Evolutionary conservation across 2,113 vertebrate genomes (phyloP).

Genomic region (Syrrhaptes paradoxus): DNA sequence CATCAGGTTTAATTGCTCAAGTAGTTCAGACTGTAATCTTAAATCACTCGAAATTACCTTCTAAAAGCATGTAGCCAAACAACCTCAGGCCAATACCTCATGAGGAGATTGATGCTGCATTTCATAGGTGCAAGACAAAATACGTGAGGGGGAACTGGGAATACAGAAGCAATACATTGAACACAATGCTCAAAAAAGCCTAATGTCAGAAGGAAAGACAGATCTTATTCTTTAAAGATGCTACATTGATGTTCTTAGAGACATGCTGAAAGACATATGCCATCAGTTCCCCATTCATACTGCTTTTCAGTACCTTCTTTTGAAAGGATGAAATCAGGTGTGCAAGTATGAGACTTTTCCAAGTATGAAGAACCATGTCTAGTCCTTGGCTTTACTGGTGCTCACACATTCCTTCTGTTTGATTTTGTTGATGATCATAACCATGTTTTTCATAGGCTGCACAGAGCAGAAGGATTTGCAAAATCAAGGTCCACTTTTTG

Average conservation of each 20-base stretch:
- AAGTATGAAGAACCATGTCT: not conserved
- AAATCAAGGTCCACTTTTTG: not conserved
- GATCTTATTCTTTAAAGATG: not conserved
- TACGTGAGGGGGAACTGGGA: not conserved
- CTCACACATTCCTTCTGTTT: not conserved
- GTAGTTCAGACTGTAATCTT: not conserved
- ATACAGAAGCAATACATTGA: not conserved
- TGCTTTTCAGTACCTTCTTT: not conserved
- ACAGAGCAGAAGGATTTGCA: not conserved
- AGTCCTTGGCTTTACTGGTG: not conserved
- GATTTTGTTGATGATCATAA: not conserved
- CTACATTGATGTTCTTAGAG: not conserved
- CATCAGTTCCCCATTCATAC: not conserved
- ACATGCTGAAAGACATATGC: not conserved
- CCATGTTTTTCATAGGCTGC: rapidly evolving
- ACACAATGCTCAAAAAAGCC: not conserved
- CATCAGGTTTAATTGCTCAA: not conserved
- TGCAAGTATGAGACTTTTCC: not conserved
- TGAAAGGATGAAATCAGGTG: not conserved
- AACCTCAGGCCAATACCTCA: not conserved
- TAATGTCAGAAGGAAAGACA: not conserved
- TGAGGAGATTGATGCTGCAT: not conserved
- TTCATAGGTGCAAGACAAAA: not conserved
- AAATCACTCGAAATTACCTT: not conserved
- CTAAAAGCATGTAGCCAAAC: not conserved